Evolutionary conservation across 1,140 invertebrate genomes (phyloP), one percentile per base, ranked within the genome.

Genomic region (Camponotus pennsylvanicus): DNA sequence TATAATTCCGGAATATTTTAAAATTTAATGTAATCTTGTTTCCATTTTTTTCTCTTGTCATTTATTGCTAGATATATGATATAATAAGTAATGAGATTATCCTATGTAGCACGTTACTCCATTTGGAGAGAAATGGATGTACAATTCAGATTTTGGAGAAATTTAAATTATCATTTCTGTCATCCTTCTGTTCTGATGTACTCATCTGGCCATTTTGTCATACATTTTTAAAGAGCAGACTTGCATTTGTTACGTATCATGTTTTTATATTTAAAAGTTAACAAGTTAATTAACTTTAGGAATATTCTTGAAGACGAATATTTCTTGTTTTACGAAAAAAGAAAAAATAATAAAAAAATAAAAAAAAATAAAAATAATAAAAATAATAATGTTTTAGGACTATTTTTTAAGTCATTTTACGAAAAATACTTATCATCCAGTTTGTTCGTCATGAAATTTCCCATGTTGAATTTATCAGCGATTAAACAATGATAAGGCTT

Each of bases 401-500:
- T 49, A 63, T 77, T 57, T 77, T 57, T 89, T 89, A 83, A 32
- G 13, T 37, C 32, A 61, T 32, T 52, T 82, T 37, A 61, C 66
- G 49, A 75, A 8, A 79, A 88, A 32, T 52, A 69, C 57, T 90
- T 92, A 85, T 91, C 87, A 13, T 40, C 13, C 9, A 64, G 85
- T 71, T 77, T 63, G 77, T 27, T 63, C n/a, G 66, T 34, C 82
- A 32, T 76, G 84, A 78, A 89, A 92, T 91, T 91, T 87, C 92
- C 69, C 67, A 80, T 37, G 21, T 15, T 18, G 34, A 69, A 63
- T 70, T 90, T 92, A 92, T 91, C 90, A 91, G 15, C 63, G 70
- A 90, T 90, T 86, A 92, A 92, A 92, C 79, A 92, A 37, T 69
- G 88, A 92, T 91, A 89, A 91, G 67, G 49, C 21, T 11, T 64